These are phyloP conservation scores for Mustela nigripes DNA, from an alignment of 2,113 vertebrate genomes.

Conservation along the genomic window DNA sequence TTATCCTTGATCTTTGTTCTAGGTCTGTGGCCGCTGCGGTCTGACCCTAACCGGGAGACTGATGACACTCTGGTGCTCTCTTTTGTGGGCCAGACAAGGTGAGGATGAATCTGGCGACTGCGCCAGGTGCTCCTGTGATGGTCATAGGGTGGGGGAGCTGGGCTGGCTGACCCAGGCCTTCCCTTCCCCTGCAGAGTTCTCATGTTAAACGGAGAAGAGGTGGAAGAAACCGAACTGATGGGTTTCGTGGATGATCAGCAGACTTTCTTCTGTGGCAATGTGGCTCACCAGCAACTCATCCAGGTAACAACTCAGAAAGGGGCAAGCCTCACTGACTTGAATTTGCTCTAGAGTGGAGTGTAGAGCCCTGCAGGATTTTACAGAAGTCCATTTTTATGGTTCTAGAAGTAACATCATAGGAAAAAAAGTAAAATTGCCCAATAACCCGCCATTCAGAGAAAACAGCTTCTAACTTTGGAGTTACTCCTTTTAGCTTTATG, in stretches of 20 bases:
- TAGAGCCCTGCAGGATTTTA: not conserved
- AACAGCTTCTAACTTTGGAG: not conserved
- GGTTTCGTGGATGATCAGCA: conserved; percentile 99
- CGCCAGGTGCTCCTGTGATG: accelerated
- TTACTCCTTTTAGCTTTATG: not conserved
- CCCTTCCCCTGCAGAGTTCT: conserved; percentile 90
- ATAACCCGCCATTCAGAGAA: not conserved
- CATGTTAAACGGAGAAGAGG: conserved; percentile 98
- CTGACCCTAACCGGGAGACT: conserved; percentile 93
- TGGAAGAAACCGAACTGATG: conserved; percentile 97
- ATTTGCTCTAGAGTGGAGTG: not conserved
- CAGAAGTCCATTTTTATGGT: not conserved
- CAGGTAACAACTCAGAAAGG: conserved; percentile 88
- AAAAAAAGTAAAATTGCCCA: not conserved
- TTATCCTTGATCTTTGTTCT: conserved; percentile 38
- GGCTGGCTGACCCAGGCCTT: not conserved
- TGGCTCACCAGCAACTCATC: conserved; percentile 97
- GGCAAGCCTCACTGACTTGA: not conserved
- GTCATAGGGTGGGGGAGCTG: not conserved
- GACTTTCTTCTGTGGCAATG: conserved; percentile 99
- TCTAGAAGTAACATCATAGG: not conserved
- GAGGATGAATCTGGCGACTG: conserved; percentile 66
- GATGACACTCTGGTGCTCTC: conserved; percentile 98
- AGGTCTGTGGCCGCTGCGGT: conserved; percentile 98
- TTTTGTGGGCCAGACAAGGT: conserved; percentile 99